Evolutionary conservation across 2,797 vertebrate species (phyloP), one percentile per base, ranked within the genome.

Genomic region (Rhodeus uyekii): DNA sequence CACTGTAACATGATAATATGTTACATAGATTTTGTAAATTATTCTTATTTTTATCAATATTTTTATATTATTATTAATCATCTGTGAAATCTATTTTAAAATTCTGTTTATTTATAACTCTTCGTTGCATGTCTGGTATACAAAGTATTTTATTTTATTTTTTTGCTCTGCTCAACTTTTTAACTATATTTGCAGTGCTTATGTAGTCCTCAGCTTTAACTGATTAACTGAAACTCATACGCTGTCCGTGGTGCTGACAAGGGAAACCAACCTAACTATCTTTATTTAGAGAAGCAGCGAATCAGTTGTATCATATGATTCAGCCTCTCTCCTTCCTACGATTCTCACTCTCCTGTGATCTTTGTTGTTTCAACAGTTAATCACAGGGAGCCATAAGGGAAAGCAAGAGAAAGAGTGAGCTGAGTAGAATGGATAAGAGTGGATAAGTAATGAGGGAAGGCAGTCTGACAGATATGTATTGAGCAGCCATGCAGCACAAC

Each of bases 211-310:
- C 29, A 7, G 76, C 9, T 53, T 68, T 10, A 78, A 48, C 27
- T 16, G 24, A n/a, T n/a, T 1, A 65, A 48, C 22, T 22, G 42
- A 63, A 80, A 38, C 38, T 3, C 14, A 1, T 27, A 2, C 24
- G 14, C 80, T 82, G 71, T 82, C 72, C 80, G 0, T 79, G 78
- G 73, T 76, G 42, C 76, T 79, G 76, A 84, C 74, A 60, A 0
- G 10, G 63, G 67, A 68, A 58, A 22, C 58, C 69, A 19, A 1
- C 55, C 34, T n/a, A 36, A 61, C 16, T 5, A 5, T 44, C 39
- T 71, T n/a, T 10, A 29, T 58, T 60, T 60, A 75, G 16, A 75
- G 16, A 18, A 18, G 14, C 36, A 5, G 10, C 10, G 44, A 78
- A 78, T 50, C 19, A 22, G 3, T n/a, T 50, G 55, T 72, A 34